Evolutionary conservation across 2,113 vertebrate species (phyloP).

Genomic region (Alectura lathami): DNA sequence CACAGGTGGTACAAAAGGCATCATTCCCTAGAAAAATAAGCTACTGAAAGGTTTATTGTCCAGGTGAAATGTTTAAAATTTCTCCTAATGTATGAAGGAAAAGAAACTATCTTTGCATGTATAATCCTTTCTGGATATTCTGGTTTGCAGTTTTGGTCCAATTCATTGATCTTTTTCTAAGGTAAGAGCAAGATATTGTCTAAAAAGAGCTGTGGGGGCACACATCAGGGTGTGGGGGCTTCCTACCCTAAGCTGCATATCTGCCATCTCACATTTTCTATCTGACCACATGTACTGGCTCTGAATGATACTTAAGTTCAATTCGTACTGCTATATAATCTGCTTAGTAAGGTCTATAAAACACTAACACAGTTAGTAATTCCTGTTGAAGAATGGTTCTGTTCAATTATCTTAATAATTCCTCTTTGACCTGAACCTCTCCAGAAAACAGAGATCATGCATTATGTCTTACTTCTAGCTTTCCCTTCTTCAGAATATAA

Average conservation of each 20-base stretch:
- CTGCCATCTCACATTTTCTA: neutral
- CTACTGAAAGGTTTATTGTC: neutral
- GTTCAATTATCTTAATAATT: conserved; percentile 43
- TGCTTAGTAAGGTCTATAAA: conserved; percentile 21
- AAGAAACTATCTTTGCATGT: neutral
- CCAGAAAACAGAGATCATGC: neutral
- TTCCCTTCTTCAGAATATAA: neutral
- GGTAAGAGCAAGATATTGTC: neutral
- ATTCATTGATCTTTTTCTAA: neutral
- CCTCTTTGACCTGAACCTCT: neutral
- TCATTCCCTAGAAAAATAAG: neutral
- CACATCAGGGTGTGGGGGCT: no score
- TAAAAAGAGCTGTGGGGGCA: neutral
- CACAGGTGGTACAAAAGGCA: neutral
- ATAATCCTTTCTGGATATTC: neutral
- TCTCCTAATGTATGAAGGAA: neutral
- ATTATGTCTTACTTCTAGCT: neutral
- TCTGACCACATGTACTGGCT: neutral
- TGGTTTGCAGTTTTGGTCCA: neutral
- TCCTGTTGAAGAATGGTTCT: neutral
- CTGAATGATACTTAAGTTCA: neutral
- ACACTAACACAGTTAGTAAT: neutral
- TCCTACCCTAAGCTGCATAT: neutral
- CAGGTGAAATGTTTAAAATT: neutral
- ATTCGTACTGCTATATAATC: neutral